Evolutionary conservation across 2,888 invertebrate genomes (phyloP).

Genomic region (Teleogryllus oceanicus): DNA sequence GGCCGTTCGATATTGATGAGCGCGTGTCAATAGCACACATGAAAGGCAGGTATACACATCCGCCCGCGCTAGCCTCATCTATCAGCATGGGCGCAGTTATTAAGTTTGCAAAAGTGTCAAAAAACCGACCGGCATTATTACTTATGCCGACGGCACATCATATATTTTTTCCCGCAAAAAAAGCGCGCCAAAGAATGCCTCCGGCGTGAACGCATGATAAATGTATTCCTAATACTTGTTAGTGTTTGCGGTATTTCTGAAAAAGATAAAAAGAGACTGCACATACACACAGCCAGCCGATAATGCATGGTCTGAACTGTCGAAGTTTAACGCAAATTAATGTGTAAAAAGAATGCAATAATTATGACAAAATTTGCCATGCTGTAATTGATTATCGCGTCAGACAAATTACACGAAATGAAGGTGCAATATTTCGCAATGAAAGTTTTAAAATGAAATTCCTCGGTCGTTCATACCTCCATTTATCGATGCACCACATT

Average conservation of each 20-base stretch:
- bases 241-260: background rate
- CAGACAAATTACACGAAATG: background rate
- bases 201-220: background rate
- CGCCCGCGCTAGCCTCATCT: background rate
- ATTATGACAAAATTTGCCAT: constrained; percentile 11
- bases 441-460: constrained; percentile 18
- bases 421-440: background rate
- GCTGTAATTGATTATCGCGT: background rate
- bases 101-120: constrained; percentile 18
- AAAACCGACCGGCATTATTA: background rate
- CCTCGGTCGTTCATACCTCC: background rate
- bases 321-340: background rate
- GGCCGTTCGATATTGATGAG: background rate
- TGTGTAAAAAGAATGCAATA: constrained; percentile 7
- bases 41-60: constrained; percentile 8
- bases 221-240: constrained; percentile 18
- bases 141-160: background rate
- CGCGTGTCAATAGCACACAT: constrained; percentile 18
- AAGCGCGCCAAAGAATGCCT: background rate
- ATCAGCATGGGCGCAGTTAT: constrained; percentile 1
- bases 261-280: background rate
- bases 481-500: background rate
- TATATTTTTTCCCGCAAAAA: background rate
- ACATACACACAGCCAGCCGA: background rate
- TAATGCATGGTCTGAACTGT: constrained; percentile 7